Evolutionary conservation across 2,888 invertebrate species (phyloP).

Genomic region (Saturnia pavonia): DNA sequence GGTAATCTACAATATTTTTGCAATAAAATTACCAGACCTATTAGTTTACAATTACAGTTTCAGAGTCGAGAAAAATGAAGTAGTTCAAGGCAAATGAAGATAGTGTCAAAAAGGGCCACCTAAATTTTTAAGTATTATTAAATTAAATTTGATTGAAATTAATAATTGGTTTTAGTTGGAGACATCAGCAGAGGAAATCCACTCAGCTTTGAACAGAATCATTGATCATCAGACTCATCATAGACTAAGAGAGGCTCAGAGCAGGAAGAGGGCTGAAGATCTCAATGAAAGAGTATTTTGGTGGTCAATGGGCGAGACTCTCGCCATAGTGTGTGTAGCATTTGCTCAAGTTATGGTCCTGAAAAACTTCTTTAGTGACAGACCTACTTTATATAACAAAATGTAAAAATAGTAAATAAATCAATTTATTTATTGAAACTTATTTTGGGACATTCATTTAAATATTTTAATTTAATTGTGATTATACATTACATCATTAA

Average conservation of each 20-base stretch:
- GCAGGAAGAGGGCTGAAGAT: constrained; percentile 97
- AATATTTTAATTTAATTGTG: constrained; percentile 32
- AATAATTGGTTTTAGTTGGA: constrained; percentile 88
- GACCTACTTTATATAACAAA: constrained; percentile 73
- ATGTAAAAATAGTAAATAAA: constrained; percentile 64
- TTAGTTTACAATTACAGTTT: background rate
- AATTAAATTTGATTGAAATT: background rate
- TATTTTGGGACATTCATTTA: constrained; percentile 45
- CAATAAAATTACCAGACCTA: background rate
- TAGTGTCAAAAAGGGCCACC: background rate
- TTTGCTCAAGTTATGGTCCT: constrained; percentile 95
- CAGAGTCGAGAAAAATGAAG: background rate
- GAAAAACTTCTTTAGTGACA: constrained; percentile 91
- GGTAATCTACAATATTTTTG: constrained; percentile 67
- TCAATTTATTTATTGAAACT: constrained; percentile 68
- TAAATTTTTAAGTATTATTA: background rate
- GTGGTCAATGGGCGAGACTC: constrained; percentile 96
- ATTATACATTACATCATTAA: background rate
- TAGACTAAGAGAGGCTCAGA: constrained; percentile 95
- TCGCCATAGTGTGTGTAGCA: constrained; percentile 92
- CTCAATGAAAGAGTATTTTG: constrained; percentile 95
- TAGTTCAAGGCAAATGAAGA: background rate
- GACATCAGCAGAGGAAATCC: constrained; percentile 93
- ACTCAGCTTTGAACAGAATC: constrained; percentile 92
- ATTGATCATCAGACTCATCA: constrained; percentile 99